Conservation (phyloP, 2,113 vertebrate species). For the Emydura subglobosa region DNA sequence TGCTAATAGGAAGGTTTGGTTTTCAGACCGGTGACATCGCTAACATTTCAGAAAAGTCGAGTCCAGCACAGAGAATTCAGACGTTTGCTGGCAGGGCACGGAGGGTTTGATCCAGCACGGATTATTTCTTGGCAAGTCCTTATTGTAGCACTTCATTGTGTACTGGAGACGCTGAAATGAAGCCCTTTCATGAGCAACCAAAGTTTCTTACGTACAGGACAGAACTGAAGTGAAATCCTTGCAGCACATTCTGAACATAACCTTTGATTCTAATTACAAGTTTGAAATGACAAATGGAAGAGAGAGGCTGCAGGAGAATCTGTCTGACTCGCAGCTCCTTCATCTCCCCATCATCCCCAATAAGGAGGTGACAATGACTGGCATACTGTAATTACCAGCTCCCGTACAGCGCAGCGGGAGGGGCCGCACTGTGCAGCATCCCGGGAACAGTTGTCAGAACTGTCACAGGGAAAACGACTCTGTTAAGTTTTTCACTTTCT, state of each 20-base stretch:
- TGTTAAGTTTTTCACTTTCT: neutral
- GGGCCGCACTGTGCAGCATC: neutral
- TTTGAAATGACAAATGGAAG: conserved; percentile 33
- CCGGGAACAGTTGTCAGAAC: conserved; percentile 5
- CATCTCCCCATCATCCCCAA: neutral
- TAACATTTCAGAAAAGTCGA: neutral
- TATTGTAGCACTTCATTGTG: neutral
- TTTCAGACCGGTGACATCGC: neutral
- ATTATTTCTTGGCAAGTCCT: neutral
- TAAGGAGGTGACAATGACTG: conserved; percentile 11
- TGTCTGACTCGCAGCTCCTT: neutral
- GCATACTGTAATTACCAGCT: conserved; percentile 33
- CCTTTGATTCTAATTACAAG: conserved; percentile 18
- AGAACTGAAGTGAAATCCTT: conserved; percentile 1
- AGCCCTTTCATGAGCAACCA: neutral
- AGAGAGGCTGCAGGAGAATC: neutral
- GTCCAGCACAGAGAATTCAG: neutral
- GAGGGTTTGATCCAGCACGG: neutral
- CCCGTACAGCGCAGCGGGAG: conserved; percentile 1
- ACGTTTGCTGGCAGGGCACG: neutral
- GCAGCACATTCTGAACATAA: neutral
- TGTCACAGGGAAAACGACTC: neutral
- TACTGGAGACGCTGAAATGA: neutral
- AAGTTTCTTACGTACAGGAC: neutral
- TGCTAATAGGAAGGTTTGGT: neutral